Conservation (phyloP, 2,888 invertebrate species). For the Hypomecis atomaria region DNA sequence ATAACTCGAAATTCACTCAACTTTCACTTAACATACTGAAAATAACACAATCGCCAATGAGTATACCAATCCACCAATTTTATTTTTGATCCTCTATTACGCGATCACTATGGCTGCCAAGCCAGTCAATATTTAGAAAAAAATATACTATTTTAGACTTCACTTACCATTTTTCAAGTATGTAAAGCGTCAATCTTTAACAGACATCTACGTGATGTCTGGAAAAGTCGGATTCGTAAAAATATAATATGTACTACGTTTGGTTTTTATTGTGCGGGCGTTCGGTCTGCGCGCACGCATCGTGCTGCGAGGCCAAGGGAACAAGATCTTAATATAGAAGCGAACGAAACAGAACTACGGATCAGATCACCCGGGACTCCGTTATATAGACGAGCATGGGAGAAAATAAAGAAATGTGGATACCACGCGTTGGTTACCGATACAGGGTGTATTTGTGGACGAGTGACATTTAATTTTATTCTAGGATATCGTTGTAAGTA, state of each 20-base stretch:
- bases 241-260: constrained; percentile 81
- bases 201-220: constrained; percentile 54
- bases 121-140: constrained; percentile 14
- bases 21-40: constrained; percentile 73
- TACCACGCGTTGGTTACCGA: constrained; percentile 41
- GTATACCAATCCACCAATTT: constrained; percentile 26
- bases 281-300: constrained; percentile 74
- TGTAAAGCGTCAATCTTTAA: constrained; percentile 29
- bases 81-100: constrained; percentile 42
- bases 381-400: constrained; percentile 62
- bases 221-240: constrained; percentile 71
- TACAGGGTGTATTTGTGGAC: not conserved
- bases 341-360: constrained; percentile 68
- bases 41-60: constrained; percentile 56
- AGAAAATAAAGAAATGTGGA: constrained; percentile 51
- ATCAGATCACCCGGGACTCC: constrained; percentile 66
- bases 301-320: constrained; percentile 68
- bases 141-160: constrained; percentile 38
- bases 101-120: constrained; percentile 39
- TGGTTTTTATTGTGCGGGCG: constrained; percentile 71
- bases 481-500: no score
- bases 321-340: constrained; percentile 80
- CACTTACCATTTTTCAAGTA: constrained; percentile 53
- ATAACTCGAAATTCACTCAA: constrained; percentile 60
- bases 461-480: no score